A percentile compares a stretch with the other conserved stretches of the same genome.
Conservation (phyloP, 2,113 vertebrate species). For the Dipodomys ordii region DNA sequence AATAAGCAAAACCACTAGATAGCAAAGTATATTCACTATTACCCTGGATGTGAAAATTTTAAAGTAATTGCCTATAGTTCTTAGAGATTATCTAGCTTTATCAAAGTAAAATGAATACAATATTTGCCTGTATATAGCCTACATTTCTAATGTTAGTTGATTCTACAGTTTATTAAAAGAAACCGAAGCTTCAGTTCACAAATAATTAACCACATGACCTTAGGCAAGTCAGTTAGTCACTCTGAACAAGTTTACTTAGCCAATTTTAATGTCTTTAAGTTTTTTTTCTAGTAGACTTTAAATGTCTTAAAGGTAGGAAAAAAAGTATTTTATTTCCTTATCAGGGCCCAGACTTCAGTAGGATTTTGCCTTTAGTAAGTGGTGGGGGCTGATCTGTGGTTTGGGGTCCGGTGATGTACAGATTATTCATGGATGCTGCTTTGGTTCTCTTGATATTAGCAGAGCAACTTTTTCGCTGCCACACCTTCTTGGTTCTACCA, state of each 20-base stretch:
- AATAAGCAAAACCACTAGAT: not conserved
- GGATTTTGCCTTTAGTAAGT: not conserved
- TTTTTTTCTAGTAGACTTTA: not conserved
- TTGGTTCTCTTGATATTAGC: not conserved
- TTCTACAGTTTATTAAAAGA: not conserved
- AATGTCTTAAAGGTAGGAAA: slow-evolving; percentile 20
- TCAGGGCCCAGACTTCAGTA: not conserved
- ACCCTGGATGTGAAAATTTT: not conserved
- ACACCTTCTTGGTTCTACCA: not conserved
- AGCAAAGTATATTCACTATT: not conserved
- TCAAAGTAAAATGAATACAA: not conserved
- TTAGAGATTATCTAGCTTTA: slow-evolving; percentile 14
- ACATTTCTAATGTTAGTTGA: not conserved
- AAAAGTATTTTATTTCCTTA: not conserved
- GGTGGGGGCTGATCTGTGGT: not conserved
- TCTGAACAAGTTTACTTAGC: not conserved
- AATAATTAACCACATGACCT: not conserved
- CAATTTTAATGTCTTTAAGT: not conserved
- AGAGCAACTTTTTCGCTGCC: rapidly evolving
- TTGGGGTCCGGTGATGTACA: rapidly evolving
- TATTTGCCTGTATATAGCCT: not conserved
- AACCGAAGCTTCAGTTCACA: not conserved
- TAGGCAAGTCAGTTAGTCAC: not conserved
- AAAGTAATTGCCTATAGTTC: not conserved
- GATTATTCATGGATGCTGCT: rapidly evolving